Base-by-base conservation (phyloP, 2,113 vertebrate genomes). In the Pterophyllum scalare region DNA sequence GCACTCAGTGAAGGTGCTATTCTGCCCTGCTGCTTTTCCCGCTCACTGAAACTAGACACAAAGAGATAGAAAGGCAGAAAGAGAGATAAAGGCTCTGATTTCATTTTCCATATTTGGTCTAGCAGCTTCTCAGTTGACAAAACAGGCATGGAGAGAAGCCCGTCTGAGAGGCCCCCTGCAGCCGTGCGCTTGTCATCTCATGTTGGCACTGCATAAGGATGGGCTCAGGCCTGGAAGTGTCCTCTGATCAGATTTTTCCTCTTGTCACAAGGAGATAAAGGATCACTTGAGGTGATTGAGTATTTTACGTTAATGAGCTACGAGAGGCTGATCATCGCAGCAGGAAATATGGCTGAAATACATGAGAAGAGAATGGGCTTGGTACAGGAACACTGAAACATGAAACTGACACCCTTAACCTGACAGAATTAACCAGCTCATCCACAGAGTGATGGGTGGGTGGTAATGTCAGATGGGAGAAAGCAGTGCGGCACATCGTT, bases 231-330 rank as follows among this genome's bases (percentile, higher is more conserved):
- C 82, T 76, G 6, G 33, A 87, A 89, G 75, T 62, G 76, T 86
- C 80, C 81, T 88, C 84, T 85, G 81, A 86, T 89, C 86, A 82
- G n/a, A 86, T 87, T 65, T 90, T 81, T 77, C 59, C 65, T 93
- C 80, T 80, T 78, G 81, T 87, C 49, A 82, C 31, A 59, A 75
- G 82, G 65, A 88, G 64, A 83, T 83, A 59, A 89, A 89, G 74
- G 74, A 86, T 87, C 84, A 90, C 79, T 88, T 62, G 67, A 88
- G 81, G 75, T 81, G 81, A 90, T 54, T 83, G 72, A 77, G 49
- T 56, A 59, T 88, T 88, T 91, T 79, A 20, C 54, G 60, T 26
- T 86, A 89, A 90, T 76, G 72, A 85, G 80, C 67, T 54, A n/a
- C 54, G 57, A 87, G 77, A 80, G 64, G 54, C 49, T 10, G 59